Evolutionary conservation across 37 sponge, comb jelly and placozoan genomes (phyloP), one percentile per base, ranked within the genome.

Genomic region (Cliona cf. orientalis): DNA sequence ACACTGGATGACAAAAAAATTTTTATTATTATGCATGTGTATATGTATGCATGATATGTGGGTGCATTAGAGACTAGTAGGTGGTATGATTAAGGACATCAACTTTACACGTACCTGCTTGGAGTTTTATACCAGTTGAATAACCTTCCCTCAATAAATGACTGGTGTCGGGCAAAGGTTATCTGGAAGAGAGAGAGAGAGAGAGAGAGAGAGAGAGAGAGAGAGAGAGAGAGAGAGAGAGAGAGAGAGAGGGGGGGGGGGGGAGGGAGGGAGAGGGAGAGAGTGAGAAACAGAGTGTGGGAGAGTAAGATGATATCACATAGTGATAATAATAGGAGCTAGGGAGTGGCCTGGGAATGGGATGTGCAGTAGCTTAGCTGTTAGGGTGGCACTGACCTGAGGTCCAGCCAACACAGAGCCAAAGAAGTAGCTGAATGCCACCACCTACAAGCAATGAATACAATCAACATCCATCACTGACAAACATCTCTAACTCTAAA

Each of bases 371-470:
- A n/a, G n/a, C n/a, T n/a, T n/a, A n/a, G n/a, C n/a, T n/a, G n/a
- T n/a, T n/a, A n/a, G n/a, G n/a, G n/a, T n/a, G 33, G 75, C 21
- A 28, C n/a, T 21, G 66, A 91, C 87, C 86, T 91, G 92, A 28
- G 94, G 94, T 36, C 94, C 94, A 21, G 75, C 87, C 41, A 93
- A 38, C 34, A 86, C 83, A 21, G 83, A 75, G 2, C 91, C 91
- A 71, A 43, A 78, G 72, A 84, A 84, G 79, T 49, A 93, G 33
- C 34, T 35, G 57, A 72, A 89, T 0, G 90, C 94, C 25, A 80
- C 42, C 22, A 93, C 37, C 89, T 93, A 59, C 3, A 75, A 29
- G 25, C 67, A 29, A 41, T 23, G 25, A 69, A 69, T 43, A 5
- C 14, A 39, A 29, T 25, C 14, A 9, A 59, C 14, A 29, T 59